Evolutionary conservation across 2,113 vertebrate species (phyloP).

Genomic region (Progne subis): DNA sequence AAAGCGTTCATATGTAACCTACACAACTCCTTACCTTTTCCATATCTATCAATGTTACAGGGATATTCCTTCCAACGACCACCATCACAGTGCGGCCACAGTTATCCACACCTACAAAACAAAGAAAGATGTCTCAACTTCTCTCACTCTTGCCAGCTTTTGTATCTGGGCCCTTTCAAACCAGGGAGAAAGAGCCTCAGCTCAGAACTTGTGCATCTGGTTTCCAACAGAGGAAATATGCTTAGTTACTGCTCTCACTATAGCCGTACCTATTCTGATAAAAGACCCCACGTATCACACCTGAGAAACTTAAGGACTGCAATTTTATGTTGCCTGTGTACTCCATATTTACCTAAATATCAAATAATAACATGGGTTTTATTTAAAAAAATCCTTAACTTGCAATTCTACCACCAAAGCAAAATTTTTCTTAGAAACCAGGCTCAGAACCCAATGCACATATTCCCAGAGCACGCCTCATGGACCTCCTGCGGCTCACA

Average conservation of each 20-base stretch:
- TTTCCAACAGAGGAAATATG: not conserved
- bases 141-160: not conserved
- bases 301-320: not conserved
- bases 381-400: not conserved
- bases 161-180: not conserved
- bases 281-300: not conserved
- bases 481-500: not conserved
- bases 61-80: constrained; percentile 95
- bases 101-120: constrained; percentile 87
- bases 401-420: not conserved
- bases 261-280: not conserved
- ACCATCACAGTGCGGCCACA: constrained; percentile 93
- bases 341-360: not conserved
- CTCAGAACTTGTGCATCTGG: not conserved
- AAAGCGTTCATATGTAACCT: not conserved
- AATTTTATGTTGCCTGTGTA: not conserved
- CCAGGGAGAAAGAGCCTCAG: not conserved
- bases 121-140: not conserved
- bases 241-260: not conserved
- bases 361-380: not conserved
- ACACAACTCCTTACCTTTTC: constrained; percentile 85
- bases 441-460: not conserved
- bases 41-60: constrained; percentile 90
- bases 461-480: not conserved
- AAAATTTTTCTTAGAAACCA: not conserved